Conservation (phyloP, 2,113 vertebrate genomes). For the Trichomycterus rosablanca region DNA sequence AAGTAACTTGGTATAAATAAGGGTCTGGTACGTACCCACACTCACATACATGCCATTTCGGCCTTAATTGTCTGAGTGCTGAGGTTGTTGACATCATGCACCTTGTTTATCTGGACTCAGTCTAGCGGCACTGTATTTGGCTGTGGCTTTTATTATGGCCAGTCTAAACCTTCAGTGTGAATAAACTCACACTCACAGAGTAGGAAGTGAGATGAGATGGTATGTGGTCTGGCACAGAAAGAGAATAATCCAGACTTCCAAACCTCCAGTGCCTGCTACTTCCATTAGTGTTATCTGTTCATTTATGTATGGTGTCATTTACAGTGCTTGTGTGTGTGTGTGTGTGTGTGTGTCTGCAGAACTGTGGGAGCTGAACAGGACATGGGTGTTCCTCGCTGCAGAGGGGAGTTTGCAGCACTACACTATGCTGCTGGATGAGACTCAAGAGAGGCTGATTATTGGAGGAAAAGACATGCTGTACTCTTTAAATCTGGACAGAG, state of each 20-base stretch:
- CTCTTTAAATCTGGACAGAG: conserved; percentile 85
- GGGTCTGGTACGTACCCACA: conserved; percentile 17
- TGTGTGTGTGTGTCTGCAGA: conserved; percentile 67
- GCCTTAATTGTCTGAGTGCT: conserved; percentile 20
- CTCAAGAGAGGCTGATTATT: conserved; percentile 85
- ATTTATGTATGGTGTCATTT: not conserved
- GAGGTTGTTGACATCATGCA: conserved; percentile 20
- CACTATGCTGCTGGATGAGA: conserved; percentile 87
- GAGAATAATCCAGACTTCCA: not conserved
- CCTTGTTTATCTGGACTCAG: conserved; percentile 29
- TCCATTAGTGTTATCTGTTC: not conserved
- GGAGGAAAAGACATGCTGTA: conserved; percentile 87
- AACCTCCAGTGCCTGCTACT: not conserved
- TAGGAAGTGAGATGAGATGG: not conserved
- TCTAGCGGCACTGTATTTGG: conserved; percentile 6
- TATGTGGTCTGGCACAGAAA: not conserved
- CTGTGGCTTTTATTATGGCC: conserved; percentile 8
- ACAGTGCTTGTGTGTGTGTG: conserved; percentile 4
- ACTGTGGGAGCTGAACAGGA: conserved; percentile 90
- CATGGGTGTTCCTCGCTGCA: conserved; percentile 79
- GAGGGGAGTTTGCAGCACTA: conserved; percentile 78
- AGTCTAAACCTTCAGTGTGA: conserved; percentile 26
- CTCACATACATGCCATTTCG: conserved; percentile 8
- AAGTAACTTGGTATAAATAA: conserved; percentile 14
- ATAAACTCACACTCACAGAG: conserved; percentile 13